Percentiles rank a stretch among this genome's conserved stretches.
Conservation (phyloP, 2,888 invertebrate species). For the Bruchidius siliquastri region DNA sequence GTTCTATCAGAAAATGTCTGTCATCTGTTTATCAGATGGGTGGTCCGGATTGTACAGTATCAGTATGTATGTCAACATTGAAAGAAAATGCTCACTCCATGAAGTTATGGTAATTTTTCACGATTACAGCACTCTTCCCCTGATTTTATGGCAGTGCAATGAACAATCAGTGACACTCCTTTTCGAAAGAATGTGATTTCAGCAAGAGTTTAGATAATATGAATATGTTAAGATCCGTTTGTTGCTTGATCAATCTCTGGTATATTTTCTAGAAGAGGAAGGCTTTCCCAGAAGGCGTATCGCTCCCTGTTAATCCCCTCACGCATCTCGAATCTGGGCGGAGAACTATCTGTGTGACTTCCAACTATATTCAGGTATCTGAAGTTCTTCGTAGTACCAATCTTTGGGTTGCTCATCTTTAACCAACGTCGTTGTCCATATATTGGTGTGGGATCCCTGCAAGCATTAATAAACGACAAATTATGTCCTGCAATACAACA, state of each 20-base stretch:
- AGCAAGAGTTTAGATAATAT: no score
- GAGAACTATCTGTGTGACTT: conserved; percentile 1
- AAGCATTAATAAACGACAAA: no score
- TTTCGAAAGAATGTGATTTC: no score
- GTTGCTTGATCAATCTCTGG: conserved; percentile 12
- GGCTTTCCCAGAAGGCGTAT: conserved; percentile 29
- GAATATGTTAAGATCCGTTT: no score
- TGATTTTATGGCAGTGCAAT: no score
- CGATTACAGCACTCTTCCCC: no score
- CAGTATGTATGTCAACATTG: background rate
- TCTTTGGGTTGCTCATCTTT: background rate
- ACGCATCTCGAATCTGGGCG: conserved; percentile 16
- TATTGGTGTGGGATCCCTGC: conserved; percentile 9
- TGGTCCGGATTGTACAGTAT: background rate
- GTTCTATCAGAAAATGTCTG: no score
- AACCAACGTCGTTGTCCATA: background rate
- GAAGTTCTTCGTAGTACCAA: conserved; percentile 11
- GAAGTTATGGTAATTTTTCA: no score
- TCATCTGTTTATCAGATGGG: no score
- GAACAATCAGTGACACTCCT: no score
- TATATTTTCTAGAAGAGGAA: conserved; percentile 29
- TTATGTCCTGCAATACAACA: no score
- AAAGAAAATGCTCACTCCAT: no score
- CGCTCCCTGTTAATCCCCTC: conserved; percentile 25
- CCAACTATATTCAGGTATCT: conserved; percentile 19